These are phyloP conservation scores for Hyalella azteca DNA, from an alignment of 2,888 invertebrate genomes.

Conservation along the genomic window DNA sequence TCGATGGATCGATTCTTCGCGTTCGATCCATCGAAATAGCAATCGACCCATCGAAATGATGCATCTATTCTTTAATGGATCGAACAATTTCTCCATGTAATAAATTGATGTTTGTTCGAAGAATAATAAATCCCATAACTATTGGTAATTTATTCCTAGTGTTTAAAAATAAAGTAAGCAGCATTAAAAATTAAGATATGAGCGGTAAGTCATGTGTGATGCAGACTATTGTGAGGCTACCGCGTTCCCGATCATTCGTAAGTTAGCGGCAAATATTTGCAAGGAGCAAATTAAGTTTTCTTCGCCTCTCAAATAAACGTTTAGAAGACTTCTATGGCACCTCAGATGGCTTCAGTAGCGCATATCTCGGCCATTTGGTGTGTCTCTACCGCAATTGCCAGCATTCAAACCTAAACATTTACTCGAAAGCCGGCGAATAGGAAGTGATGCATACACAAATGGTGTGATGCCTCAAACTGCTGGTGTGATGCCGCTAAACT, in stretches of 20 bases:
- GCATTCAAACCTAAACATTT: background rate
- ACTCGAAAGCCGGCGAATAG: background rate
- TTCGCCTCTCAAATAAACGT: constrained; percentile 35
- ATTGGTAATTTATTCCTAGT: too few relatives aligned
- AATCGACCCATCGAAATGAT: too few relatives aligned
- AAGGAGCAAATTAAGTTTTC: constrained; percentile 30
- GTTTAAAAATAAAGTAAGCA: too few relatives aligned
- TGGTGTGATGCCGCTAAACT: background rate
- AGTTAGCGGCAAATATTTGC: constrained; percentile 16
- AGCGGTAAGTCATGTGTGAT: too few relatives aligned
- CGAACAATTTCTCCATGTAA: too few relatives aligned
- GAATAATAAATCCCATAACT: too few relatives aligned
- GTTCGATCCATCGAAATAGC: too few relatives aligned
- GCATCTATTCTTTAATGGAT: too few relatives aligned
- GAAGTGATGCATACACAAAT: background rate
- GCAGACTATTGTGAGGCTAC: background rate
- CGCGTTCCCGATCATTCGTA: background rate
- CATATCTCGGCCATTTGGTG: constrained; percentile 29
- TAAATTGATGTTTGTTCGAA: too few relatives aligned
- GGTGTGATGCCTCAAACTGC: background rate
- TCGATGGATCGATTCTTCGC: too few relatives aligned
- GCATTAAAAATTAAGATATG: too few relatives aligned
- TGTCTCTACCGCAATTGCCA: constrained; percentile 9
- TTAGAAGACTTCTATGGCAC: background rate
- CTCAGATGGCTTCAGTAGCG: constrained; percentile 16